Evolutionary conservation across 2,888 invertebrate species (phyloP), one percentile per base, ranked within the genome.

Genomic region (Cheilosia pagana): DNA sequence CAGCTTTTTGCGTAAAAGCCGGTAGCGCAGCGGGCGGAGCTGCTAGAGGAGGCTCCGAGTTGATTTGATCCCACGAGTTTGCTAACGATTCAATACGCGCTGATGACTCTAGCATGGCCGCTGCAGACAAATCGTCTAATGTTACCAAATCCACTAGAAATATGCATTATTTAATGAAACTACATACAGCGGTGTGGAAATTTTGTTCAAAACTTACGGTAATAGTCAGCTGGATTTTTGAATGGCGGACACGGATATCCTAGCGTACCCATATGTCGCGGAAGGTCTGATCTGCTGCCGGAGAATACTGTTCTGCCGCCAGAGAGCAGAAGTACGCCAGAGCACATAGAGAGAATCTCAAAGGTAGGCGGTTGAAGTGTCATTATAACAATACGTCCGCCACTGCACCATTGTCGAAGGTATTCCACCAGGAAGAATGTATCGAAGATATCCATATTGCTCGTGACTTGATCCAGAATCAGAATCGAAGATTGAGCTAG

Each of bases 211-310:
- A 78, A 94, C 96, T 95, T 93, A 97, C 97, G 93, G 91, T 98
- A 98, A 91, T 98, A 98, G 93, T 98, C 98, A 0, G 98, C 98
- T 62, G 98, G 98, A 90, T 98, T 98, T 92, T 98, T 98, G 91
- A 96, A 98, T 0, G 98, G 96, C 14, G 98, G 98, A 91, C 98
- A 98, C 2, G 98, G 98, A 92, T 98, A 98, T 89, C 98, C 98
- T 87, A 94, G 93, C 63, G 95, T 95, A 68, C 96, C 96, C 93
- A 98, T 98, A 93, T 98, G 98, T 89, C 97, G 95, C 90, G 98
- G 94, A 95, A 98, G 96, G 91, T 98, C 97, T 88, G 96, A 94
- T 88, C 98, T 94, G 88, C 95, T 95, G 43, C 98, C 98, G 89
- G 96, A 97, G 91, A 96, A 98, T 94, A 98, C 96, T 12, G 98